These are phyloP conservation scores for Pomatostomus ruficeps DNA, from an alignment of 2,113 vertebrate species.

Conservation along the genomic window DNA sequence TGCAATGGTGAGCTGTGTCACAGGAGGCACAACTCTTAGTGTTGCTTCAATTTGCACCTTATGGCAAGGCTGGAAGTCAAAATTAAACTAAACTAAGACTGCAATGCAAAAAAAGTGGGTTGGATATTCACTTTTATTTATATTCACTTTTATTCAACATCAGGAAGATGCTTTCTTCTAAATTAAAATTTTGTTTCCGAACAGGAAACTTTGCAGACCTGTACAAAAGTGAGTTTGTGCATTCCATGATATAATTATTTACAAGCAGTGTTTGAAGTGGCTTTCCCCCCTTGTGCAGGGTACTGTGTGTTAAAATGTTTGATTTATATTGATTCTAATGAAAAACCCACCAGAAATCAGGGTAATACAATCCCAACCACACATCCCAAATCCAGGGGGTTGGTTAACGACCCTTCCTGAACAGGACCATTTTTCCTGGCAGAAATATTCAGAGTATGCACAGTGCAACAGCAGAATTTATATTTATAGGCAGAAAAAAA, in stretches of 20 bases:
- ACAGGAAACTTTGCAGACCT: neutral
- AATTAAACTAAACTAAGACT: neutral
- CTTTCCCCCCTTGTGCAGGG: neutral
- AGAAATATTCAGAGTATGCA: neutral
- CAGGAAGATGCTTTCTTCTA: neutral
- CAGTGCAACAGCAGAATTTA: neutral
- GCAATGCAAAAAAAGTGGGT: fast-evolving
- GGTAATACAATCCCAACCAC: neutral
- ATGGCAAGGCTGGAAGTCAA: neutral
- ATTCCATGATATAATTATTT: neutral
- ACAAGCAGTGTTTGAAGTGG: neutral
- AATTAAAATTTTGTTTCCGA: neutral
- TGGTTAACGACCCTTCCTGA: neutral
- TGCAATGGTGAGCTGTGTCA: neutral
- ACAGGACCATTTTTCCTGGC: neutral
- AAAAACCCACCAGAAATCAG: neutral
- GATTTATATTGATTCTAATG: neutral
- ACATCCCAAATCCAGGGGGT: neutral
- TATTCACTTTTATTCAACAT: neutral
- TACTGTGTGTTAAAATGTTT: neutral
- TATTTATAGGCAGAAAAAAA: neutral
- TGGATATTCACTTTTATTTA: neutral
- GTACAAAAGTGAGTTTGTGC: neutral
- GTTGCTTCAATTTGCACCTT: neutral
- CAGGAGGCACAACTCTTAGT: neutral